phyloP scores from a whole-genome alignment of 1,140 invertebrate genomes.

The Diabrotica undecimpunctata region DNA sequence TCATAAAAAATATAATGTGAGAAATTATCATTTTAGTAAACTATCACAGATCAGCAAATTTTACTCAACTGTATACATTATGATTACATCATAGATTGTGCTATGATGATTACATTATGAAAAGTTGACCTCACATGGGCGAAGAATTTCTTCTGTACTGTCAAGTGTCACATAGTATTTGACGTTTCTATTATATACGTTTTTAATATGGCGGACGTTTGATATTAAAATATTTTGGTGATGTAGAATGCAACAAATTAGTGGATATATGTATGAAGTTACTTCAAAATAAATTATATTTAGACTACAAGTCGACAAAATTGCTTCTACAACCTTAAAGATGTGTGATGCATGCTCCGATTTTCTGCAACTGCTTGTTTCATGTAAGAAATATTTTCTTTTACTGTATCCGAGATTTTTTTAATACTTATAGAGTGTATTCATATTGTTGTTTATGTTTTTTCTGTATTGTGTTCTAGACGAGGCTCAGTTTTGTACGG shows the following conservation, averaged over 20 bases:
- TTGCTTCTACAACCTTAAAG: constrained; percentile 20
- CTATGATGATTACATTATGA: too few relatives aligned
- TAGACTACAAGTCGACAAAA: background rate
- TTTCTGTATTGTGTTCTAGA: constrained; percentile 36
- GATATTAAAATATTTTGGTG: constrained; percentile 3
- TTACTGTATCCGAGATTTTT: constrained; percentile 38
- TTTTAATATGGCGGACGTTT: constrained; percentile 2
- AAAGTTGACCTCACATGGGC: too few relatives aligned
- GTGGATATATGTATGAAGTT: constrained; percentile 1
- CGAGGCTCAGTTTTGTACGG: constrained; percentile 42
- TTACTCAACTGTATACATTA: too few relatives aligned
- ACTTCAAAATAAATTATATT: constrained; percentile 1
- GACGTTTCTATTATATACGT: background rate
- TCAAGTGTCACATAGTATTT: background rate
- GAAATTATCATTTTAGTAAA: too few relatives aligned
- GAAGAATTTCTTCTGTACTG: too few relatives aligned
- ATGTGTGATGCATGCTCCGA: constrained; percentile 80
- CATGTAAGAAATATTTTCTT: constrained; percentile 59
- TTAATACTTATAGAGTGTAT: background rate
- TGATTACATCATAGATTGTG: too few relatives aligned
- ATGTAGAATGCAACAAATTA: constrained; percentile 1
- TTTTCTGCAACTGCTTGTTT: constrained; percentile 71
- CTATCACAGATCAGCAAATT: too few relatives aligned
- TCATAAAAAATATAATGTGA: too few relatives aligned
- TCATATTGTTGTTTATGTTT: constrained; percentile 1